phyloP scores from a whole-genome alignment of 2,113 vertebrate species.

The Hippocampus barbouri region DNA sequence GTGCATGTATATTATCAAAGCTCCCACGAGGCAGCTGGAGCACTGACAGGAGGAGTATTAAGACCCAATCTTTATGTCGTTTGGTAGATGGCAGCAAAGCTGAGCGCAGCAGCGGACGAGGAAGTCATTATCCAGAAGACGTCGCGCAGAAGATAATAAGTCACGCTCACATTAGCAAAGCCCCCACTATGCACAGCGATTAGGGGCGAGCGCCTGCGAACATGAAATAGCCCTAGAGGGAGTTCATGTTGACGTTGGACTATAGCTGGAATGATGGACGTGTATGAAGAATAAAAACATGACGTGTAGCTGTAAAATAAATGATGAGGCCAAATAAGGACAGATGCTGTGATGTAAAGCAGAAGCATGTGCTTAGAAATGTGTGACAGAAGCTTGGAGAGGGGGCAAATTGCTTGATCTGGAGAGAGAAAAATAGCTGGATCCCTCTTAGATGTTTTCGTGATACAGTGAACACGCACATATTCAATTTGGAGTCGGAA shows the following conservation, averaged over 20 bases:
- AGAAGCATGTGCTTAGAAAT: conserved; percentile 11
- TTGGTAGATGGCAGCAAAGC: not conserved
- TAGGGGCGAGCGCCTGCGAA: not conserved
- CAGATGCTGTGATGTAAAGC: not conserved
- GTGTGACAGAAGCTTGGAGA: conserved; percentile 6
- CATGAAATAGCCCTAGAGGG: not conserved
- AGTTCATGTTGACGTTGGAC: not conserved
- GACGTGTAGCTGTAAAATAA: not conserved
- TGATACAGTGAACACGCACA: too few species aligned
- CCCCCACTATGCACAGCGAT: not conserved
- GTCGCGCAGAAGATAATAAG: not conserved
- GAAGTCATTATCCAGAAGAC: conserved; percentile 1
- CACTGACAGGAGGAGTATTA: not conserved
- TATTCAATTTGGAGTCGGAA: too few species aligned
- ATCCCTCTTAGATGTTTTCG: too few species aligned
- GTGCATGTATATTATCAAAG: not conserved
- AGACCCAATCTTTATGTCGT: not conserved
- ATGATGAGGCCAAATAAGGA: not conserved
- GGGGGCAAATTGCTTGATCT: not conserved
- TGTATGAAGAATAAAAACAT: not conserved
- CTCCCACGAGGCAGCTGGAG: not conserved
- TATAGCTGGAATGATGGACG: not conserved
- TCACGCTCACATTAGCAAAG: conserved; percentile 1
- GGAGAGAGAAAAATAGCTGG: too few species aligned
- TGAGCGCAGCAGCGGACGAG: not conserved